Evolutionary conservation across 1,140 invertebrate species (phyloP).

Genomic region (Sinonovacula constricta): DNA sequence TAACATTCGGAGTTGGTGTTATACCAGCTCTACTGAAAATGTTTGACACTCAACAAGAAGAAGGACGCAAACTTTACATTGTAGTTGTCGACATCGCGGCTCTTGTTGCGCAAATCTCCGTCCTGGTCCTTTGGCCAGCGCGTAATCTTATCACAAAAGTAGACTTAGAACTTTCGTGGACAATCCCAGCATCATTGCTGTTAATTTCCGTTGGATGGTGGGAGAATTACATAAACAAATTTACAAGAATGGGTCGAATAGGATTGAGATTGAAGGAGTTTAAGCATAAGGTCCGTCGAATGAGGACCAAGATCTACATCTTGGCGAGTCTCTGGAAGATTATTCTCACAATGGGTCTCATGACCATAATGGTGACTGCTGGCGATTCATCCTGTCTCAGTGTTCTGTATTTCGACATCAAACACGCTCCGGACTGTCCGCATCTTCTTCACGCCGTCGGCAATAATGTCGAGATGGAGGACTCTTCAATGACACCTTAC

Average conservation of each 20-base stretch:
- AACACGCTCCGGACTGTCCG: conserved; percentile 57
- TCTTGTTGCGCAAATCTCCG: conserved; percentile 64
- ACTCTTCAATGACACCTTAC: conserved; percentile 59
- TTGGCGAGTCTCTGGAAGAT: conserved; percentile 74
- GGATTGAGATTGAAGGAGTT: conserved; percentile 63
- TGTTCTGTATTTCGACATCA: conserved; percentile 60
- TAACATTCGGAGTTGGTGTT: conserved; percentile 69
- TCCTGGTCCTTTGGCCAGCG: conserved; percentile 67
- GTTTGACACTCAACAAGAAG: conserved; percentile 64
- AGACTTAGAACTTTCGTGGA: conserved; percentile 56
- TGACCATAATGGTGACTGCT: conserved; percentile 64
- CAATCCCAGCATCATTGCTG: conserved; percentile 69
- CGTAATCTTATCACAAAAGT: conserved; percentile 41
- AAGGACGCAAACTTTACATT: conserved; percentile 57
- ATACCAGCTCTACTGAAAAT: conserved; percentile 69
- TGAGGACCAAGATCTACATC: conserved; percentile 71
- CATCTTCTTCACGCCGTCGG: conserved; percentile 61
- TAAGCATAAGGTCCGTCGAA: conserved; percentile 67
- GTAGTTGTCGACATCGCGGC: conserved; percentile 65
- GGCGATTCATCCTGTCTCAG: conserved; percentile 59
- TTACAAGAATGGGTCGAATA: conserved; percentile 62
- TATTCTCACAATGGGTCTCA: conserved; percentile 64
- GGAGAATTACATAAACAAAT: conserved; percentile 76
- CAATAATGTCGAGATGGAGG: conserved; percentile 56
- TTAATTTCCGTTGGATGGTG: conserved; percentile 75